A percentile compares a stretch with the other conserved stretches of the same genome.
These are phyloP conservation scores for Microplitis mediator DNA, from an alignment of 1,140 invertebrate species.

Conservation along the genomic window DNA sequence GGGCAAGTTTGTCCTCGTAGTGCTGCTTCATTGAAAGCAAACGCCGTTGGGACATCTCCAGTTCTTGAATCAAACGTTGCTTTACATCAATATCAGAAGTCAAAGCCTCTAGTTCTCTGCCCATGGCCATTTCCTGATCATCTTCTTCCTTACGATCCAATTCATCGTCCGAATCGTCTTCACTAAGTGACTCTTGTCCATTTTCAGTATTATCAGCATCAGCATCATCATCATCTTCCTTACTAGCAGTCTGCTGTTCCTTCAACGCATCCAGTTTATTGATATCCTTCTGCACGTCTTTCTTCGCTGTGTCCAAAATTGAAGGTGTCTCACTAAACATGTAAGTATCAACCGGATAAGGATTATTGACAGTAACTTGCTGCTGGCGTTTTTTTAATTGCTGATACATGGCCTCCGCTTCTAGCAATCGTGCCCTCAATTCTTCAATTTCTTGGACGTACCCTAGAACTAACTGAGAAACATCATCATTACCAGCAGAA, in stretches of 20 bases:
- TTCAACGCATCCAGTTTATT: conserved; percentile 56
- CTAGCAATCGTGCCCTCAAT: conserved; percentile 82
- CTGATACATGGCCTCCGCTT: conserved; percentile 86
- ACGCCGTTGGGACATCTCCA: conserved; percentile 86
- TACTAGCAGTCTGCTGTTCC: conserved; percentile 49
- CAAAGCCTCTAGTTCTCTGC: conserved; percentile 78
- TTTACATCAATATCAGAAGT: conserved; percentile 92
- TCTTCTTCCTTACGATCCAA: conserved; percentile 61
- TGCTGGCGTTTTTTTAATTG: conserved; percentile 70
- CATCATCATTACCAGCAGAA: conserved; percentile 63
- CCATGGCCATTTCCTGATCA: conserved; percentile 61
- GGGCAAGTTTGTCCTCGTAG: conserved; percentile 93
- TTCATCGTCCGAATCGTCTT: conserved; percentile 70
- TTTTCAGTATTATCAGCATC: conserved; percentile 56
- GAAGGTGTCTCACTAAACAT: conserved; percentile 52
- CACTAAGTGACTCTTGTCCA: conserved; percentile 66
- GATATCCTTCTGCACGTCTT: conserved; percentile 68
- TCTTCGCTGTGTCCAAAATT: conserved; percentile 71
- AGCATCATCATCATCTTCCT: conserved; percentile 55
- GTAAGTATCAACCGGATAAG: conserved; percentile 49
- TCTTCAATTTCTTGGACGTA: conserved; percentile 94
- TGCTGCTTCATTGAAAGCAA: conserved; percentile 84
- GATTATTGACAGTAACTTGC: conserved; percentile 44
- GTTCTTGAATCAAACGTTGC: conserved; percentile 89
- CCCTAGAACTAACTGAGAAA: conserved; percentile 76